Evolutionary conservation across 35 echinoderm and acorn worm genomes (phyloP).

Genomic region (Heliocidaris erythrogramma): DNA sequence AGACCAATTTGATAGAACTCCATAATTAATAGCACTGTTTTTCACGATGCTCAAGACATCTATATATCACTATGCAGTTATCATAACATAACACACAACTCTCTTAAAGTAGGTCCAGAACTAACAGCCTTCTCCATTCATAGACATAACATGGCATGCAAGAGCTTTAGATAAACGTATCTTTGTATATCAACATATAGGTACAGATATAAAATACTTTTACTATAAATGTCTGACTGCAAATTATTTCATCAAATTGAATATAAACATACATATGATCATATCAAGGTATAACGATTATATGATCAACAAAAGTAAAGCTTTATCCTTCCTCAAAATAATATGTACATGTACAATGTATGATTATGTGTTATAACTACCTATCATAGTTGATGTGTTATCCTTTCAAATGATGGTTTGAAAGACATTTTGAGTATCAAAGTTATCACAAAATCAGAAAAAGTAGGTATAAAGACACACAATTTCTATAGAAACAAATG

Average conservation of each 20-base stretch:
- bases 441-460: neutral
- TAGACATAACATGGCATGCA: no score
- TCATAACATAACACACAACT: no score
- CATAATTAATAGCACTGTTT: no score
- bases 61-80: no score
- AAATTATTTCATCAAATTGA: neutral
- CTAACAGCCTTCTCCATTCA: no score
- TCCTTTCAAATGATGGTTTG: conserved; percentile 2
- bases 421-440: neutral
- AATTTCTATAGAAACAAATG: neutral
- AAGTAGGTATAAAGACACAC: neutral
- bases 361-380: no score
- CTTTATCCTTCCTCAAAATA: no score
- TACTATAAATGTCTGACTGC: neutral
- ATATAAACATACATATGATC: neutral
- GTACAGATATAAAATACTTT: neutral
- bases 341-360: no score
- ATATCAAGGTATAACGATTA: neutral
- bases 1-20: no score
- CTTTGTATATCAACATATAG: neutral
- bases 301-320: no score
- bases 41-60: no score
- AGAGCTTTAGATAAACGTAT: neutral
- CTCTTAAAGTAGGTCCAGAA: no score
- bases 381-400: neutral